Conservation (phyloP, 2,113 vertebrate species). For the Myotis yumanensis region DNA sequence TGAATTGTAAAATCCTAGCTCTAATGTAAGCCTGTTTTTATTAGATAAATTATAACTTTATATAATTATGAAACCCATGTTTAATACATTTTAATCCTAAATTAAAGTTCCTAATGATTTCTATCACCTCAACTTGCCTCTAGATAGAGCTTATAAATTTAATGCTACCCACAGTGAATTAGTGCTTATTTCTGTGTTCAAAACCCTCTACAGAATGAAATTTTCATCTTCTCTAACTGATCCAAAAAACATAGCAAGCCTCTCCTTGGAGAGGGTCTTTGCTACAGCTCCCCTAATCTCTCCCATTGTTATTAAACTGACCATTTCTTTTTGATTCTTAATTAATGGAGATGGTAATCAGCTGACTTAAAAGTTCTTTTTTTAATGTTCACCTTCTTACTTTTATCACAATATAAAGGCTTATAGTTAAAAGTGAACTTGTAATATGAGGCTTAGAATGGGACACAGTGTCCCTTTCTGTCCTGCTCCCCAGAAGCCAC, state of each 20-base stretch:
- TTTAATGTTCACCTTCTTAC: neutral
- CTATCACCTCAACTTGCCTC: neutral
- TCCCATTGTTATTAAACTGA: neutral
- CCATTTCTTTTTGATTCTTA: constrained; percentile 30
- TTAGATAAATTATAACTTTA: neutral
- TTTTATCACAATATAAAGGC: neutral
- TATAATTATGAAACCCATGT: constrained; percentile 42
- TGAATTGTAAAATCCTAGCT: constrained; percentile 20
- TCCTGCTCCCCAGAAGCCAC: neutral
- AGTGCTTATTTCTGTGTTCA: neutral
- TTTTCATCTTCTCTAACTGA: neutral
- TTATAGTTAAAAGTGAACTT: neutral
- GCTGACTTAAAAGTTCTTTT: neutral
- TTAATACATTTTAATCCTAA: constrained; percentile 27
- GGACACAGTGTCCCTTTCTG: neutral
- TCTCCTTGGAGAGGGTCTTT: neutral
- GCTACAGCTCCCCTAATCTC: neutral
- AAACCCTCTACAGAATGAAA: constrained; percentile 1
- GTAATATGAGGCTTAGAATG: neutral
- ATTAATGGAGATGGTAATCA: neutral
- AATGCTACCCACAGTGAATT: neutral
- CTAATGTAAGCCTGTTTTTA: neutral
- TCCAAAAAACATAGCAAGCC: neutral
- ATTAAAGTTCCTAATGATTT: constrained; percentile 36
- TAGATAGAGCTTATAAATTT: neutral